These are phyloP conservation scores for Pseudorhombus dupliciocellatus DNA, from an alignment of 2,113 vertebrate species.

Conservation along the genomic window DNA sequence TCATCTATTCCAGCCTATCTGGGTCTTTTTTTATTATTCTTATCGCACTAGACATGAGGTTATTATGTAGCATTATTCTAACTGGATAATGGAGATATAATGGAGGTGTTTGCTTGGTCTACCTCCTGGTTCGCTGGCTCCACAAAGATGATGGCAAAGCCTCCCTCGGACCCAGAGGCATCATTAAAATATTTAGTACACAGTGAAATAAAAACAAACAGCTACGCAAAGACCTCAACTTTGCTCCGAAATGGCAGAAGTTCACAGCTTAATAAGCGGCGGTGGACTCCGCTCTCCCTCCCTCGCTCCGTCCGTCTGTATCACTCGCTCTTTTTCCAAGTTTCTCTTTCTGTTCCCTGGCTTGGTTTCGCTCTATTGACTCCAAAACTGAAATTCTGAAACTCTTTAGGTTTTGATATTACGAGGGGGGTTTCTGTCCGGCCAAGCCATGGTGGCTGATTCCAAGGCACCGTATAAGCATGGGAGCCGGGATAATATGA, in stretches of 20 bases:
- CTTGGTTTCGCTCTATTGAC: constrained; percentile 23
- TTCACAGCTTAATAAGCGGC: not conserved
- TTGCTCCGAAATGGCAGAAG: constrained; percentile 11
- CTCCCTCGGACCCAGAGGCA: constrained; percentile 39
- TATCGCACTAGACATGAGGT: constrained; percentile 11
- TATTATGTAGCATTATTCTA: constrained; percentile 46
- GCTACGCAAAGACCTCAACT: constrained; percentile 21
- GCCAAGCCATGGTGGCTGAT: constrained; percentile 45
- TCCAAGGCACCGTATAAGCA: constrained; percentile 34
- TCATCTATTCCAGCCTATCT: not conserved
- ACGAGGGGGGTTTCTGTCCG: constrained; percentile 25
- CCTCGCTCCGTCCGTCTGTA: not conserved
- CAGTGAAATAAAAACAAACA: constrained; percentile 37
- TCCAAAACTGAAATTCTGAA: constrained; percentile 53
- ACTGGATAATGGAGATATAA: constrained; percentile 36
- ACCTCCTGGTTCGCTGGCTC: constrained; percentile 37
- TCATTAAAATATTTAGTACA: constrained; percentile 48
- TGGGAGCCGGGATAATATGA: constrained; percentile 54
- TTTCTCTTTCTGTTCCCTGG: constrained; percentile 44
- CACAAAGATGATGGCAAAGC: constrained; percentile 15
- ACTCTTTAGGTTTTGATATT: constrained; percentile 40
- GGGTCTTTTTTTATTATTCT: constrained; percentile 21
- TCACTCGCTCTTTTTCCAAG: constrained; percentile 6
- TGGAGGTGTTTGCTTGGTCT: constrained; percentile 33
- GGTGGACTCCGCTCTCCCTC: not conserved